These are phyloP conservation scores for Sthenelais limicola DNA, from an alignment of 2,888 invertebrate genomes.

Conservation along the genomic window DNA sequence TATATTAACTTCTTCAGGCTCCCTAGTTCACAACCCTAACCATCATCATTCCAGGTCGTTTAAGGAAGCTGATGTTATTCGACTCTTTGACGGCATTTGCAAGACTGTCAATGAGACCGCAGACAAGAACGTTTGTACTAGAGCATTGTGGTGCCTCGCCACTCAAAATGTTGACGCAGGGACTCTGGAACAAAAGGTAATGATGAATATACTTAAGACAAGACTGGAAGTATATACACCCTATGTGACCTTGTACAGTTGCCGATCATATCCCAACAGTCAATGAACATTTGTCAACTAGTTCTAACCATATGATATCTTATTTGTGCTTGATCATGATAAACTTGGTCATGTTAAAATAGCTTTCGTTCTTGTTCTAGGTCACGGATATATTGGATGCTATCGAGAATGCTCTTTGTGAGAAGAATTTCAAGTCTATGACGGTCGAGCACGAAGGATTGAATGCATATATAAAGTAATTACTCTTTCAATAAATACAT, in stretches of 20 bases:
- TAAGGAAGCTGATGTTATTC: neutral
- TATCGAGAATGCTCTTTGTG: slow-evolving; percentile 55
- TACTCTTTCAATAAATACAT: neutral
- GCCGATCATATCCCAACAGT: too few species aligned
- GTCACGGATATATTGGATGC: slow-evolving; percentile 52
- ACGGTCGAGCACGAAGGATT: slow-evolving; percentile 64
- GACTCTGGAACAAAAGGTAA: slow-evolving; percentile 55
- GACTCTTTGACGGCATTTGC: neutral
- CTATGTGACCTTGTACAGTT: too few species aligned
- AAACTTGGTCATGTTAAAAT: neutral
- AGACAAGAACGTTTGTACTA: slow-evolving; percentile 58
- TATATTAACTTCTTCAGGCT: too few species aligned
- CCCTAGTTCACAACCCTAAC: too few species aligned
- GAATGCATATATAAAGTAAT: slow-evolving; percentile 60
- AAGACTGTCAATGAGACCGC: slow-evolving; percentile 24
- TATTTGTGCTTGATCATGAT: neutral
- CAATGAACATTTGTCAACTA: too few species aligned
- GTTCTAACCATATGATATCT: too few species aligned
- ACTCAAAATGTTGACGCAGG: slow-evolving; percentile 55
- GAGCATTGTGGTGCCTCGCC: slow-evolving; percentile 62
- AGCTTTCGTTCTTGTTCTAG: slow-evolving; percentile 48
- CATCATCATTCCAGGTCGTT: slow-evolving; percentile 12
- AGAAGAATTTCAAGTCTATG: slow-evolving; percentile 58
- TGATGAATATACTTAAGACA: too few species aligned
- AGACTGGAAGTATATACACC: too few species aligned